A percentile compares a stretch with the other conserved stretches of the same genome.
Conservation (phyloP, 2,113 vertebrate genomes). For the Psephotus haematonotus region DNA sequence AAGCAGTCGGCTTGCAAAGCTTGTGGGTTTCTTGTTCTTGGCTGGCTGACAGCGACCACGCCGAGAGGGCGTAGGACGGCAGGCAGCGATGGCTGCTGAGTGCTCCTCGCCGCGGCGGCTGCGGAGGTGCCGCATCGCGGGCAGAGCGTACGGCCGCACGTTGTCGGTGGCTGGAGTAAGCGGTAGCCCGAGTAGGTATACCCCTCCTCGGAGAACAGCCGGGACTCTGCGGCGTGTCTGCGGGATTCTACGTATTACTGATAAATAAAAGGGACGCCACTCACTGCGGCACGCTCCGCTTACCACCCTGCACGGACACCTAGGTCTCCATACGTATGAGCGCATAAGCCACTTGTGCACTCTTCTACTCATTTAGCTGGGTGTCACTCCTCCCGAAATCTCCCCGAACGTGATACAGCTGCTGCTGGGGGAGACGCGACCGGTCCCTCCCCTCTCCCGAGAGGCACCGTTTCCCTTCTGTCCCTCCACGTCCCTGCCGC, state of each 20-base stretch:
- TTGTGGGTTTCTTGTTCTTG: neutral
- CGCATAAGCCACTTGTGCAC: neutral
- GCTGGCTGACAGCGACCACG: neutral
- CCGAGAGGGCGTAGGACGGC: neutral
- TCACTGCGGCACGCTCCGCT: neutral
- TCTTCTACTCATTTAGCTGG: neutral
- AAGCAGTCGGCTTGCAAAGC: neutral
- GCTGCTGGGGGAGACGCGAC: neutral
- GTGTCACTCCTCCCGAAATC: neutral
- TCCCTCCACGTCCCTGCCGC: neutral
- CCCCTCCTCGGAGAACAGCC: neutral
- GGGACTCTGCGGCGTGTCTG: accelerated
- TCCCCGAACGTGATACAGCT: neutral
- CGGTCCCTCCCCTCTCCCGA: neutral
- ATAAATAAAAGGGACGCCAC: neutral
- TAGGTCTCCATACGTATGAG: neutral
- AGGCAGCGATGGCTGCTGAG: neutral
- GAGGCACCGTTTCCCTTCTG: neutral
- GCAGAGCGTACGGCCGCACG: accelerated
- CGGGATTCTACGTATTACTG: neutral
- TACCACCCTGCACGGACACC: neutral
- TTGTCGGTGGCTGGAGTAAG: neutral
- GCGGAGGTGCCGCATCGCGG: neutral
- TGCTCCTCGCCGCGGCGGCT: neutral
- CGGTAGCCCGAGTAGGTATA: neutral